Conservation (phyloP, 2,888 invertebrate species). For the Anoplius nigerrimus region DNA sequence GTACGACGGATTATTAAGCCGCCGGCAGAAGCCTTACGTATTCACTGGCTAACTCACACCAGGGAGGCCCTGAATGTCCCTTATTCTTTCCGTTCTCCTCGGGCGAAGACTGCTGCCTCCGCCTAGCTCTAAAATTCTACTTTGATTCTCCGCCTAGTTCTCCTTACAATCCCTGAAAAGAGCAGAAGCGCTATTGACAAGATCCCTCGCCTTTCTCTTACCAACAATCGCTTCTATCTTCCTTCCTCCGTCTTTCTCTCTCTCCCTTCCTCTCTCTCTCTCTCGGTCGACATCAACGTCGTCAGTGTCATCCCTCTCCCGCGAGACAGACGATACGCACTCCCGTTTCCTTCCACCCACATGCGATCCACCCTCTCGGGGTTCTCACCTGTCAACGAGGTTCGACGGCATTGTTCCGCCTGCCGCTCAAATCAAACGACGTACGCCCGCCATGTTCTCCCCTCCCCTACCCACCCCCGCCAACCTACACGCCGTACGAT, state of each 20-base stretch:
- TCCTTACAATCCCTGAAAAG: conserved; percentile 38
- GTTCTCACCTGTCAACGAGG: background rate
- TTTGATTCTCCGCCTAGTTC: conserved; percentile 40
- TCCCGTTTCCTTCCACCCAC: background rate
- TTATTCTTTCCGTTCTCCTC: conserved; percentile 1
- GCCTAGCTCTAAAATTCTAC: conserved; percentile 41
- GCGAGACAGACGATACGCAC: no score
- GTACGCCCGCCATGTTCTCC: background rate
- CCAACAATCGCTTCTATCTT: background rate
- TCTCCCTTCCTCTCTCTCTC: conserved; percentile 2
- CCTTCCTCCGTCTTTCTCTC: conserved; percentile 9
- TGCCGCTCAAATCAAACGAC: background rate
- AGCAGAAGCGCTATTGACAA: conserved; percentile 31
- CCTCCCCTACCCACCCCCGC: no score
- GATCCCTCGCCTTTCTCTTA: background rate
- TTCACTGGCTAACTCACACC: conserved; percentile 41
- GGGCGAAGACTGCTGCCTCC: conserved; percentile 3
- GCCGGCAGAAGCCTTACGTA: conserved; percentile 65
- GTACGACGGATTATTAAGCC: conserved; percentile 60
- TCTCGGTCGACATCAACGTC: conserved; percentile 23
- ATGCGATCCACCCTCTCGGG: conserved; percentile 11
- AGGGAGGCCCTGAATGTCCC: background rate
- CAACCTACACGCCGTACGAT: no score
- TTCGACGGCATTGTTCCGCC: background rate
- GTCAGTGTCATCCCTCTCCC: conserved; percentile 19